Percentiles rank a stretch among this genome's conserved stretches.
These are phyloP conservation scores for Hormiphora californensis DNA, from an alignment of 37 sponge, comb jelly and placozoan genomes.

Conservation along the genomic window DNA sequence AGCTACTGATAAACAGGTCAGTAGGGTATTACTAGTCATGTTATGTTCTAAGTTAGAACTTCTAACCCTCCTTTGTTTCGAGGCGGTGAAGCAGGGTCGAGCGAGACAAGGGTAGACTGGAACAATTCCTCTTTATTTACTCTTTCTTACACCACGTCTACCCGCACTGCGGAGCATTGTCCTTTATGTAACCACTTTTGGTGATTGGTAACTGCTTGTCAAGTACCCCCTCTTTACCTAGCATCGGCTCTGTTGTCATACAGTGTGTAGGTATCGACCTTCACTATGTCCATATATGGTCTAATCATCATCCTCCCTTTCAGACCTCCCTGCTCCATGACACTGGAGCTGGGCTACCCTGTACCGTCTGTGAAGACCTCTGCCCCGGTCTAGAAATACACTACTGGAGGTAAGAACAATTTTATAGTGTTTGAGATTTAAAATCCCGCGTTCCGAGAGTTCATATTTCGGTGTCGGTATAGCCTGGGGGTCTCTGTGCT, in stretches of 20 bases:
- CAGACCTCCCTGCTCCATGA: constrained; percentile 68
- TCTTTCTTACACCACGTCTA: too few relatives aligned
- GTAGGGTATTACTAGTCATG: too few relatives aligned
- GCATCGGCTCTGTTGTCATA: neutral
- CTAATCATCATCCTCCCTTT: neutral
- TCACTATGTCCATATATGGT: neutral
- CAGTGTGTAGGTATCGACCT: neutral
- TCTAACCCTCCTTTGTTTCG: too few relatives aligned
- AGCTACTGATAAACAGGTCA: too few relatives aligned
- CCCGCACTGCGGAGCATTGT: too few relatives aligned
- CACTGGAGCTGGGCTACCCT: constrained; percentile 78
- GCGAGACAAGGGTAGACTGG: too few relatives aligned
- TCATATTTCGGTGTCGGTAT: neutral
- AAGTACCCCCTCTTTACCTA: too few relatives aligned
- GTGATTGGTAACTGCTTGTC: too few relatives aligned
- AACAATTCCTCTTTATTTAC: too few relatives aligned
- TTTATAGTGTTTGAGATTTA: neutral
- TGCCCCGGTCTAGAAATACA: constrained; percentile 91
- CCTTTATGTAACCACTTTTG: too few relatives aligned
- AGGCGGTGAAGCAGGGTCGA: too few relatives aligned
- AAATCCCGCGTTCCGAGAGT: neutral
- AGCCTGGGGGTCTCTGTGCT: neutral
- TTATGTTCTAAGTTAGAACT: too few relatives aligned
- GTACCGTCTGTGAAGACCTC: constrained; percentile 69
- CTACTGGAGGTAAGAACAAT: constrained; percentile 79